phyloP scores from a whole-genome alignment of 2,888 invertebrate genomes.

The Hecatera dysodea region DNA sequence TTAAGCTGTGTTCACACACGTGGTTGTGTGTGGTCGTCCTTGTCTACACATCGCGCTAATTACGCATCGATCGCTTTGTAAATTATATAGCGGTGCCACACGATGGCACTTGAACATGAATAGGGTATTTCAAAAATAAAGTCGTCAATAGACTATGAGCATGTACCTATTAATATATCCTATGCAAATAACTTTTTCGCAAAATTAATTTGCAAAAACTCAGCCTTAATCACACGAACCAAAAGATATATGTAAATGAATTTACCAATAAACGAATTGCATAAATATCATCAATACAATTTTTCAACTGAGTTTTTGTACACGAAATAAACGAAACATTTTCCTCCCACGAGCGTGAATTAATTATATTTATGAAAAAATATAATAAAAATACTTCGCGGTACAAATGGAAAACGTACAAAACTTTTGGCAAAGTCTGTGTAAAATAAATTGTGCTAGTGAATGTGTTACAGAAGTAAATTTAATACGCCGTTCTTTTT shows the following conservation, averaged over 20 bases:
- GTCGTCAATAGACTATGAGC: not conserved
- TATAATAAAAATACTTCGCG: not conserved
- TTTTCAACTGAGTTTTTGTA: constrained; percentile 12
- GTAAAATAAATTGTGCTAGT: constrained; percentile 8
- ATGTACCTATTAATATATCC: not conserved
- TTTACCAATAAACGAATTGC: not conserved
- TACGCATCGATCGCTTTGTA: constrained; percentile 54
- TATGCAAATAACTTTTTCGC: not conserved
- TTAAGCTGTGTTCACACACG: constrained; percentile 30
- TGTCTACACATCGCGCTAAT: constrained; percentile 58
- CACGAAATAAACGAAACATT: not conserved
- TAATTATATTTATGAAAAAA: constrained; percentile 27
- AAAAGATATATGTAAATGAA: constrained; percentile 21
- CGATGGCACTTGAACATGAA: constrained; percentile 38
- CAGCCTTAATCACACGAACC: not conserved
- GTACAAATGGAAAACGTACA: constrained; percentile 8
- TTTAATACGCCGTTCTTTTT: constrained; percentile 9
- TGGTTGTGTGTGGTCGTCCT: constrained; percentile 17
- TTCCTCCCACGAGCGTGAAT: not conserved
- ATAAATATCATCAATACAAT: not conserved
- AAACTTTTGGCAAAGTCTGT: constrained; percentile 7
- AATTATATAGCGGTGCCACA: constrained; percentile 48
- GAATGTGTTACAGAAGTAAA: not conserved
- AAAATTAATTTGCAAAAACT: not conserved
- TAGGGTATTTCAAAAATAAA: constrained; percentile 16